Percentiles rank a stretch among this genome's conserved stretches.
Evolutionary conservation across 2,888 invertebrate species (phyloP).

Genomic region (Yponomeuta malinellus): DNA sequence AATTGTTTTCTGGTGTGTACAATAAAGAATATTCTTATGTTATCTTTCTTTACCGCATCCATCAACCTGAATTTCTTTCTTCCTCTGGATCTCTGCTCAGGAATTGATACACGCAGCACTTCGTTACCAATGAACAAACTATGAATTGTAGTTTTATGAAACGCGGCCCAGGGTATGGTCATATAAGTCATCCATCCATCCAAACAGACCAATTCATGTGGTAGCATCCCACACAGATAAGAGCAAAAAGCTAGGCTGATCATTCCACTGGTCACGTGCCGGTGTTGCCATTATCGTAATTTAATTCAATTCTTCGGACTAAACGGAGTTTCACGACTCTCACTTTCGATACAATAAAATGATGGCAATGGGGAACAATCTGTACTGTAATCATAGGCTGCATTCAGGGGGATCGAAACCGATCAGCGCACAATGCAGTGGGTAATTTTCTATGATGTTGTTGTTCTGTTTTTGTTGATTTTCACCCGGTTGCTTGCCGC

Average conservation of each 20-base stretch:
- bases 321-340: conserved; percentile 18
- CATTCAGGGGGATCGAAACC: neutral
- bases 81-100: too few species aligned
- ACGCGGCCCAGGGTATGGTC: too few species aligned
- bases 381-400: conserved; percentile 13
- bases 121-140: too few species aligned
- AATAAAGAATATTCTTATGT: too few species aligned
- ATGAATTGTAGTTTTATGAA: too few species aligned
- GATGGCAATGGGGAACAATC: conserved; percentile 13
- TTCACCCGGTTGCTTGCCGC: neutral
- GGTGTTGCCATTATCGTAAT: conserved; percentile 11
- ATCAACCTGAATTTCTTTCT: too few species aligned
- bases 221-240: neutral
- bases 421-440: neutral
- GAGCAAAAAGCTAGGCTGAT: neutral
- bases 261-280: conserved; percentile 10
- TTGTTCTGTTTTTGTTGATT: neutral
- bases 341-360: conserved; percentile 15
- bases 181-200: too few species aligned
- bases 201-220: too few species aligned
- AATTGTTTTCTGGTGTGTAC: too few species aligned
- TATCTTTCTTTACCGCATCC: too few species aligned
- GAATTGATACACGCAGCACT: too few species aligned
- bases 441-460: neutral
- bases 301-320: conserved; percentile 20